Evolutionary conservation across 2,113 vertebrate species (phyloP), one percentile per base, ranked within the genome.

Genomic region (Peucedramus taeniatus): DNA sequence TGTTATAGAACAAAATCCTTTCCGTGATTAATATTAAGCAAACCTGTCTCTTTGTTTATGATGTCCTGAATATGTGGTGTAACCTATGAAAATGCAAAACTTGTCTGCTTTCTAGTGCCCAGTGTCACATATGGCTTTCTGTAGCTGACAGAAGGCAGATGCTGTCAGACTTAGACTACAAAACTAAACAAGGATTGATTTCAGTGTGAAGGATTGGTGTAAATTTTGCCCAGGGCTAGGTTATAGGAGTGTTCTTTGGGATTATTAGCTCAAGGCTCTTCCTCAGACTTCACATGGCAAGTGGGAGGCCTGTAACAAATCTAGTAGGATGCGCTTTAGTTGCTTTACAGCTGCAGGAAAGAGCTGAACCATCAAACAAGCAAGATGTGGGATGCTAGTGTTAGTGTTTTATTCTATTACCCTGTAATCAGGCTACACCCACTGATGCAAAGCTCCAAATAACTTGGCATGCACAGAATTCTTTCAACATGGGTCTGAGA

Each of bases 151-250:
- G 68, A 94, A 96, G 72, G 72, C 93, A 93, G 92, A 56, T 3
- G 11, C 37, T 77, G 10, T 71, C 83, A 69, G 65, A 23, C 54
- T 88, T 64, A 6, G 49, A 40, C 54, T 81, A 33, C 31, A 56
- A 66, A 95, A 83, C 59, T 93, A 92, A 94, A 83, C 74, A 86
- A 85, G 76, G 35, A 28, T 59, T 93, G 90, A 94, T 83, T 89
- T 68, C 83, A 83, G 42, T 26, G 45, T 76, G 59, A 93, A 80
- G 40, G 66, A 83, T 53, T 85, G 44, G 68, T 27, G 22, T 72
- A 72, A 86, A 68, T 92, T 92, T 89, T 94, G 76, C 83, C 71
- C 69, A 28, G 39, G 86, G 93, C 39, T 66, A 23, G 27, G 54
- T 78, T 81, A 35, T 35, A 51, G 69, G 74, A 56, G 35, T 47